These are phyloP conservation scores for Ferdinandea cuprea DNA, from an alignment of 2,888 invertebrate species.

Conservation along the genomic window DNA sequence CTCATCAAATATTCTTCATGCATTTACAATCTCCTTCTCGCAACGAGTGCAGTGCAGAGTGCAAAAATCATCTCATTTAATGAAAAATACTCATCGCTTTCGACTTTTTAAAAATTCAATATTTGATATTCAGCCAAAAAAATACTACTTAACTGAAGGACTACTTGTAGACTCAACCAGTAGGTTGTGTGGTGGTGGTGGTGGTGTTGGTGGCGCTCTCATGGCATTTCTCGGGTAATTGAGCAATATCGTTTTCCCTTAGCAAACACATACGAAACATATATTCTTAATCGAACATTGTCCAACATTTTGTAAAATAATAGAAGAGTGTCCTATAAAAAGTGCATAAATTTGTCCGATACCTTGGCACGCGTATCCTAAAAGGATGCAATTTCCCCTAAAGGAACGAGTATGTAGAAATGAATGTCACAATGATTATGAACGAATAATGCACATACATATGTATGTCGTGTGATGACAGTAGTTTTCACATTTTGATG, in stretches of 20 bases:
- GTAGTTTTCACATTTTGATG: neutral
- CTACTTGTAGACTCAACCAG: slow-evolving; percentile 4
- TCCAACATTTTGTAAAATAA: neutral
- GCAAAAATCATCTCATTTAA: neutral
- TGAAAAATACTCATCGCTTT: neutral
- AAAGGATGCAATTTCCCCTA: too few species aligned
- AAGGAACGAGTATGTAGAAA: too few species aligned
- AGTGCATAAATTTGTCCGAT: neutral
- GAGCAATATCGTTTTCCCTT: too few species aligned
- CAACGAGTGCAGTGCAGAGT: neutral
- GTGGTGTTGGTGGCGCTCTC: too few species aligned
- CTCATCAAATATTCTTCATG: slow-evolving; percentile 1
- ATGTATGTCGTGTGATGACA: neutral
- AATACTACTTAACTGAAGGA: neutral
- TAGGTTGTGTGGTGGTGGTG: too few species aligned
- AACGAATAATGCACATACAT: neutral
- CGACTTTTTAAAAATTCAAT: neutral
- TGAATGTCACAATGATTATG: too few species aligned
- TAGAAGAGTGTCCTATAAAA: neutral
- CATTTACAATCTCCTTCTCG: neutral
- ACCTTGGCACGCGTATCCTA: neutral
- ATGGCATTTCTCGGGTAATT: too few species aligned
- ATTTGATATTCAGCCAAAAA: slow-evolving; percentile 21
- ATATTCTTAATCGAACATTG: slow-evolving; percentile 32
- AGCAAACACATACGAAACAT: neutral